Conservation (phyloP, 2,797 vertebrate genomes). For the Thunnus albacares region DNA sequence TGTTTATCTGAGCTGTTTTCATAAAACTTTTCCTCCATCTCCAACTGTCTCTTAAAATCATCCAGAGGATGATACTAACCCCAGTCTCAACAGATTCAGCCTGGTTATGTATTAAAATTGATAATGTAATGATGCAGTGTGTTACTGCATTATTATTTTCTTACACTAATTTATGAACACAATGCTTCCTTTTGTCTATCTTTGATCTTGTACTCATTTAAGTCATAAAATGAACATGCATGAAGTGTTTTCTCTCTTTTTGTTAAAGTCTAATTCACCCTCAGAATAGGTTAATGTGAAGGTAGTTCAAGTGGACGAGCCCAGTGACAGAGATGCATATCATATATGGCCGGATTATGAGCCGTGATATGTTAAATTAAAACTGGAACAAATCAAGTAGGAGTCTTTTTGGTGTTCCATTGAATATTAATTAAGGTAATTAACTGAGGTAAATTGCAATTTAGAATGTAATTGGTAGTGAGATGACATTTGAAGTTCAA, state of each 20-base stretch:
- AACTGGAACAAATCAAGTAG: conserved; percentile 86
- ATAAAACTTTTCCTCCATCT: conserved; percentile 11
- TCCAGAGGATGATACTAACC: background rate
- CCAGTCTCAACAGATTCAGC: background rate
- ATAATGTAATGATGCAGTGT: background rate
- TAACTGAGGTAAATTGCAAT: conserved; percentile 89
- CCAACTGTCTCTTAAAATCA: background rate
- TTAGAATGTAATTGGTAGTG: conserved; percentile 85
- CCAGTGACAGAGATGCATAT: conserved; percentile 72
- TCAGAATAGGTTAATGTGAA: conserved; percentile 50
- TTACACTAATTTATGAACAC: conserved; percentile 2
- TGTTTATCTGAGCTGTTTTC: conserved; percentile 8
- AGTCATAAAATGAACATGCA: background rate
- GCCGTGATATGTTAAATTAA: conserved; percentile 89
- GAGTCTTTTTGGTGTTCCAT: conserved; percentile 85
- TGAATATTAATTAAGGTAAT: conserved; percentile 89
- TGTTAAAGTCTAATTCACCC: background rate
- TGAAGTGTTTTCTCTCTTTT: conserved; percentile 5
- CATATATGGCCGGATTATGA: conserved; percentile 79
- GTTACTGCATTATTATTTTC: background rate
- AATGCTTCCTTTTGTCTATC: background rate
- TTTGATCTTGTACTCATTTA: conserved; percentile 12
- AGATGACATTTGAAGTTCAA: conserved; percentile 87
- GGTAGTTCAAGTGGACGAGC: conserved; percentile 52
- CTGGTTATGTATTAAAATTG: background rate